Evolutionary conservation across 2,113 vertebrate species (phyloP).

Genomic region (Hystrix brachyura): DNA sequence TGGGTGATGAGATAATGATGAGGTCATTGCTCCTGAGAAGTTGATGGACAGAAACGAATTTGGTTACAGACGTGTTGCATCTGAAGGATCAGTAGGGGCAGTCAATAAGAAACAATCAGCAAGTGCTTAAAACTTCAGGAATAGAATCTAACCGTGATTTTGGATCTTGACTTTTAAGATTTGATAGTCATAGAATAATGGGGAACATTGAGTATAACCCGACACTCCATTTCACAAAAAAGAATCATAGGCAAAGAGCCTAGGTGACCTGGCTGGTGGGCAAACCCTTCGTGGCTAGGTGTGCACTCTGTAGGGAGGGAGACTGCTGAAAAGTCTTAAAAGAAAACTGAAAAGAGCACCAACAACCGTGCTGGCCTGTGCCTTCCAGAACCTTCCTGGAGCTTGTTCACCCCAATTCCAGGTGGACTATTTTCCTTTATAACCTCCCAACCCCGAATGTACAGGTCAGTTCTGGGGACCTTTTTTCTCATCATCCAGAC

Average conservation of each 20-base stretch:
- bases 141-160: slow-evolving; percentile 4
- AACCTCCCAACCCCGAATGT: neutral
- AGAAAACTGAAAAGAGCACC: neutral
- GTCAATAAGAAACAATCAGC: neutral
- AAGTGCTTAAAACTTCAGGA: slow-evolving; percentile 34
- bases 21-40: slow-evolving; percentile 12
- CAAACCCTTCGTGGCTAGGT: neutral
- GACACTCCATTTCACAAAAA: slow-evolving; percentile 48
- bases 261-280: neutral
- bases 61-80: neutral
- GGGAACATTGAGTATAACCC: neutral
- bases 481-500: neutral
- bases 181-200: slow-evolving; percentile 18
- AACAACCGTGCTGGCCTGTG: neutral
- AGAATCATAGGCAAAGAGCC: neutral
- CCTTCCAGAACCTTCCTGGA: neutral
- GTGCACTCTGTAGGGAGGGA: neutral
- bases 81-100: neutral
- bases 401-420: neutral
- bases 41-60: slow-evolving; percentile 2
- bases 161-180: slow-evolving; percentile 48
- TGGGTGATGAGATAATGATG: neutral
- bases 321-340: neutral
- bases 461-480: neutral
- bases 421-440: neutral